Evolutionary conservation across 2,888 invertebrate genomes (phyloP).

Genomic region (Drosophila limbata): DNA sequence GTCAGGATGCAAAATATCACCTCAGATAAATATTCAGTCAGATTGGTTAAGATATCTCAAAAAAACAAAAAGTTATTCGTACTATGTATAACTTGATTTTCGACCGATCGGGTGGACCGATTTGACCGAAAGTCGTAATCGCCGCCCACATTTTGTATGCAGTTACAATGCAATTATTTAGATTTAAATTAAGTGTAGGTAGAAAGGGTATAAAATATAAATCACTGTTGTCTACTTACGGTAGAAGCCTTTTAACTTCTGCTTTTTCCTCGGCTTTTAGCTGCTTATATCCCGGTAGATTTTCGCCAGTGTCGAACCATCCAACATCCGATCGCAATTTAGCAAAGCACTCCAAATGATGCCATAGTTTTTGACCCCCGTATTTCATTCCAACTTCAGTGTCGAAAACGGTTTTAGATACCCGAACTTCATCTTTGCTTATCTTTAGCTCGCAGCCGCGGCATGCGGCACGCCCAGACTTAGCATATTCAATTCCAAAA

Average conservation of each 20-base stretch:
- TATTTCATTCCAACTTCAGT: constrained; percentile 91
- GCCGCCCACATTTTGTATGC: too few relatives aligned
- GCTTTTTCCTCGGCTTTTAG: constrained; percentile 91
- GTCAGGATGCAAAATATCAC: too few relatives aligned
- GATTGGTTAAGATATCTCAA: too few relatives aligned
- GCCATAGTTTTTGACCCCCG: constrained; percentile 95
- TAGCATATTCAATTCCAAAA: constrained; percentile 93
- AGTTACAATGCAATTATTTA: not conserved
- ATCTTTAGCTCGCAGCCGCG: constrained; percentile 94
- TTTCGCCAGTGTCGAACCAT: constrained; percentile 90
- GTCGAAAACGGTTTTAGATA: constrained; percentile 94
- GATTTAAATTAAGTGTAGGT: not conserved
- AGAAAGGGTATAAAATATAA: not conserved
- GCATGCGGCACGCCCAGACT: constrained; percentile 92
- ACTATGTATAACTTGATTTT: too few relatives aligned
- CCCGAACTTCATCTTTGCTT: constrained; percentile 89
- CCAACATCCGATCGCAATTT: constrained; percentile 89
- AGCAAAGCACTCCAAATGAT: constrained; percentile 96
- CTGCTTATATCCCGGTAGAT: constrained; percentile 91
- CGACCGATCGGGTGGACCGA: too few relatives aligned
- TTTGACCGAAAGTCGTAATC: too few relatives aligned
- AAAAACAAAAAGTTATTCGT: too few relatives aligned
- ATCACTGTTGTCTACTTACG: constrained; percentile 86
- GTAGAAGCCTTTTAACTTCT: constrained; percentile 88
- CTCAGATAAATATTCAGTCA: too few relatives aligned